Conservation (phyloP, 2,113 vertebrate genomes). For the Tychaedon coryphoeus region DNA sequence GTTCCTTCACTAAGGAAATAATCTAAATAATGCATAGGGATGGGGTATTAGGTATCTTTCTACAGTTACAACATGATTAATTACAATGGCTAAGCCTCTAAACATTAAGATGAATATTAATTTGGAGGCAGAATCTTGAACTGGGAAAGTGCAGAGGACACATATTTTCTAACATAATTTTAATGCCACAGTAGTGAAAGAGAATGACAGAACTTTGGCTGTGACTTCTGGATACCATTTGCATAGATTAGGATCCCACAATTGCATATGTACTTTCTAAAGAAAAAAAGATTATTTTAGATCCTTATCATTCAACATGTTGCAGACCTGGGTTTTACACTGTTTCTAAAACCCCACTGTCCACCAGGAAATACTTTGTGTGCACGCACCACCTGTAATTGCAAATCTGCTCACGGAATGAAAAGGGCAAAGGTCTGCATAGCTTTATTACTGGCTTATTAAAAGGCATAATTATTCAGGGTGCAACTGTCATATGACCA, state of each 20-base stretch:
- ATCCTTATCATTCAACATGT: background rate
- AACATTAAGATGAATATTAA: constrained; percentile 66
- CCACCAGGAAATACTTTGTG: background rate
- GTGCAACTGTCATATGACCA: background rate
- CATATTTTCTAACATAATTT: constrained; percentile 4
- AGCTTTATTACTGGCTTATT: background rate
- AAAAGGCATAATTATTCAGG: background rate
- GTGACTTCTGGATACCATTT: background rate
- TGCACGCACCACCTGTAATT: background rate
- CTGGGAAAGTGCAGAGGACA: background rate
- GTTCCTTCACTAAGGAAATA: constrained; percentile 38
- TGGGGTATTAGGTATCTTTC: constrained; percentile 57
- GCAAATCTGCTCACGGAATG: background rate
- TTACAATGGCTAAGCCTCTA: constrained; percentile 49
- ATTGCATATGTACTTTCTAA: background rate
- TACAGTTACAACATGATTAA: constrained; percentile 64
- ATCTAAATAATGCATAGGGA: constrained; percentile 66
- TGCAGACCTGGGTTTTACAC: background rate
- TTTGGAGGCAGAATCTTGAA: constrained; percentile 54
- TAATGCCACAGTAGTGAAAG: constrained; percentile 1
- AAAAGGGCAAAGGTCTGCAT: background rate
- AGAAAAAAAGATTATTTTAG: background rate
- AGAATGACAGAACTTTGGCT: background rate
- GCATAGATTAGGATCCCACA: background rate
- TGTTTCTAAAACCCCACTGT: background rate